phyloP scores from a whole-genome alignment of 2,113 vertebrate genomes.

The Pantherophis guttatus region DNA sequence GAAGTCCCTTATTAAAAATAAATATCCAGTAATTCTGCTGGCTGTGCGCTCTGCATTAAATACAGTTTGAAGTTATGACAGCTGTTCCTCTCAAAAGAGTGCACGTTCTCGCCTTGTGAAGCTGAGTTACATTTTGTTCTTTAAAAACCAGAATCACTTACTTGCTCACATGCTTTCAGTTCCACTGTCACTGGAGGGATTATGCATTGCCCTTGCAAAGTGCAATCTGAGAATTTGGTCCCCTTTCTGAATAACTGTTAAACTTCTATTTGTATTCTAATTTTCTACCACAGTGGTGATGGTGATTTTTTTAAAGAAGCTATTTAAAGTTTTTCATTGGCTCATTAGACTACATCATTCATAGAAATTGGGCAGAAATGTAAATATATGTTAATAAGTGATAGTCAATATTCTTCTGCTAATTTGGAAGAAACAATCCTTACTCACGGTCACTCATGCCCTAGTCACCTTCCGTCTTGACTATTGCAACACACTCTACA shows the following conservation, averaged over 20 bases:
- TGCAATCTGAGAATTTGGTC: background rate
- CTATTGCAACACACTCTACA: background rate
- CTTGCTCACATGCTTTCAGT: background rate
- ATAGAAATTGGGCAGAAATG: background rate
- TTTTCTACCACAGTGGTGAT: background rate
- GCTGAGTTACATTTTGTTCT: constrained; percentile 18
- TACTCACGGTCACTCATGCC: background rate
- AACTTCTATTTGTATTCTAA: background rate
- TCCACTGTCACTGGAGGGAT: background rate
- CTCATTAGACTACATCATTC: background rate
- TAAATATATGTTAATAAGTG: background rate
- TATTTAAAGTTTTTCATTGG: background rate
- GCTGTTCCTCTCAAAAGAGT: constrained; percentile 9
- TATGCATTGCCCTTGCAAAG: background rate
- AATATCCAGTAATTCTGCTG: constrained; percentile 12
- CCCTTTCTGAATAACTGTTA: background rate
- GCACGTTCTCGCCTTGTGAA: constrained; percentile 4
- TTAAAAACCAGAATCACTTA: background rate
- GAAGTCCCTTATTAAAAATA: constrained; percentile 27
- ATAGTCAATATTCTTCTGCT: background rate
- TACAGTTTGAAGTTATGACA: constrained; percentile 27
- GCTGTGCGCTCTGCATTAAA: constrained; percentile 1
- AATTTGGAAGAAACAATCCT: background rate
- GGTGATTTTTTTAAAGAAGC: background rate
- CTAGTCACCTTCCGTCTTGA: background rate